Percentiles rank a stretch among this genome's conserved stretches.
Evolutionary conservation across 2,797 vertebrate species (phyloP).

Genomic region (Oryzias sinensis): DNA sequence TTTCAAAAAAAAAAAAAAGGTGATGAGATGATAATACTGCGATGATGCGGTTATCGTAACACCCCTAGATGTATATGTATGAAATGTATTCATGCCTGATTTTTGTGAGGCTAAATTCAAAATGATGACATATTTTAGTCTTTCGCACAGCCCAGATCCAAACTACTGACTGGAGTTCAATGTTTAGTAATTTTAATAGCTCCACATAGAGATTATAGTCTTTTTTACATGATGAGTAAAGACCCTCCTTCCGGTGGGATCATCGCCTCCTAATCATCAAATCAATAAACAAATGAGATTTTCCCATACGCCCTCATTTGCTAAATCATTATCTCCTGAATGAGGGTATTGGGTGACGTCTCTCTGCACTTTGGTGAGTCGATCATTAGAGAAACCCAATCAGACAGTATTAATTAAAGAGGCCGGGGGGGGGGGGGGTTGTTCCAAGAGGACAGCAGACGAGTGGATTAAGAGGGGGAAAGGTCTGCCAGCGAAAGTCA

Average conservation of each 20-base stretch:
- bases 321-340: slow-evolving; percentile 2
- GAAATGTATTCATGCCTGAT: too few relatives aligned
- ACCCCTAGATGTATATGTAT: too few relatives aligned
- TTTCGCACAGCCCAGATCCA: too few relatives aligned
- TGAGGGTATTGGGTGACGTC: slow-evolving; percentile 25
- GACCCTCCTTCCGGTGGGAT: neutral
- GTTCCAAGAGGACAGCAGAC: slow-evolving; percentile 20
- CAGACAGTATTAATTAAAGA: slow-evolving; percentile 62
- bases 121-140: too few relatives aligned
- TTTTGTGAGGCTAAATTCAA: too few relatives aligned
- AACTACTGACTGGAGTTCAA: too few relatives aligned
- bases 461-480: slow-evolving; percentile 26
- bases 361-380: slow-evolving; percentile 23
- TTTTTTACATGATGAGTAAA: too few relatives aligned
- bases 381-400: slow-evolving; percentile 53
- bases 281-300: slow-evolving; percentile 36
- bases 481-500: slow-evolving; percentile 46
- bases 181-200: too few relatives aligned
- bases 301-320: neutral
- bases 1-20: too few relatives aligned
- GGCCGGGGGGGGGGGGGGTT: slow-evolving; percentile 18
- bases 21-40: too few relatives aligned
- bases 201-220: too few relatives aligned
- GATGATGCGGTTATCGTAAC: too few relatives aligned
- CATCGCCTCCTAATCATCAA: slow-evolving; percentile 29